Percentiles rank a stretch among this genome's conserved stretches.
Evolutionary conservation across 2,797 vertebrate genomes (phyloP).

Genomic region (Lacerta agilis): DNA sequence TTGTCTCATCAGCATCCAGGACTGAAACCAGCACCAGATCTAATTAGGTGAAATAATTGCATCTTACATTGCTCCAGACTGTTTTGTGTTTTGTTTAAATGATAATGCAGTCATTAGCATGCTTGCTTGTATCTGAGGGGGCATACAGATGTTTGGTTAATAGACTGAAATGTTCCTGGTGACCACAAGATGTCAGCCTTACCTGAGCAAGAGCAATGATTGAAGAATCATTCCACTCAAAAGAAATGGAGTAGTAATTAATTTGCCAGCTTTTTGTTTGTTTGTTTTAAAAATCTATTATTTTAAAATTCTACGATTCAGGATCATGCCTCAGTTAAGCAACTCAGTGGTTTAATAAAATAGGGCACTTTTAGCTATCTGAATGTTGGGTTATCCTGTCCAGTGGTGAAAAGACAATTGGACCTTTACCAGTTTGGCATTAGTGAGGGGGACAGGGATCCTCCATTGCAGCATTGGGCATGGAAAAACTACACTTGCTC

Average conservation of each 20-base stretch:
- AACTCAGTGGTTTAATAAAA: neutral
- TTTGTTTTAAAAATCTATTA: neutral
- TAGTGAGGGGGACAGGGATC: neutral
- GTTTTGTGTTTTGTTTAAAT: constrained; percentile 54
- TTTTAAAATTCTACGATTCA: neutral
- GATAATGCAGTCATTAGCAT: constrained; percentile 50
- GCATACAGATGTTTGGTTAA: constrained; percentile 17
- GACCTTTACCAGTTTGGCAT: neutral
- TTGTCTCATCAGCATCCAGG: constrained; percentile 8
- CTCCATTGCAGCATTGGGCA: neutral
- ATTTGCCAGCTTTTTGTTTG: neutral
- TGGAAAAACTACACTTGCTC: neutral
- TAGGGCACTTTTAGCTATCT: neutral
- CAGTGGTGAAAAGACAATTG: neutral
- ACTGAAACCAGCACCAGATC: constrained; percentile 22
- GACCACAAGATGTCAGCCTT: constrained; percentile 78
- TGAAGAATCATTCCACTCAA: neutral
- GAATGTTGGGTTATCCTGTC: neutral
- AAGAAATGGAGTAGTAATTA: neutral
- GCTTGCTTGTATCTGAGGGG: neutral
- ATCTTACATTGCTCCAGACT: constrained; percentile 53
- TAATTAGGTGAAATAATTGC: constrained; percentile 66
- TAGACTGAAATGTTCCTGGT: constrained; percentile 31
- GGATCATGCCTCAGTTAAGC: neutral
- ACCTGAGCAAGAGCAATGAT: constrained; percentile 39